A percentile compares a stretch with the other conserved stretches of the same genome.
Conservation (phyloP, 2,797 vertebrate genomes). For the Gambusia yucatana region DNA sequence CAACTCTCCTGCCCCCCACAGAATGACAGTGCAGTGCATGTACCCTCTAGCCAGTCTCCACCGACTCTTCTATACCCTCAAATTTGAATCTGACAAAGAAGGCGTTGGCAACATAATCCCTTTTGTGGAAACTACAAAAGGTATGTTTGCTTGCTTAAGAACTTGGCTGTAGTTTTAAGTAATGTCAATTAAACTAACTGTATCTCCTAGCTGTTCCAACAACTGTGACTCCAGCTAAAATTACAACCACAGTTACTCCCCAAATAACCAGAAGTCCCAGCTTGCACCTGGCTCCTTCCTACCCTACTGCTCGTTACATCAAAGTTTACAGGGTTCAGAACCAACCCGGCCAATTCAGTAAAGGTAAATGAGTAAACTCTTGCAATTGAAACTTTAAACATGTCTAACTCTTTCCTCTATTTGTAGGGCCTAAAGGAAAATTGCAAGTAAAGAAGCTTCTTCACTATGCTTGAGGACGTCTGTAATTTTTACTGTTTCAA, state of each 20-base stretch:
- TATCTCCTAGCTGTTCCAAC: not conserved
- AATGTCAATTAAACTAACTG: not conserved
- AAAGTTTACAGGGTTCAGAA: not conserved
- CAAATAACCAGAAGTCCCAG: accelerated
- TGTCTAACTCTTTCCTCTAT: not conserved
- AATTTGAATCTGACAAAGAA: constrained; percentile 56
- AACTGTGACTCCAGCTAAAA: not conserved
- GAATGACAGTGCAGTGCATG: constrained; percentile 76
- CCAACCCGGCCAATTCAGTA: accelerated
- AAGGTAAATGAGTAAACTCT: constrained; percentile 17
- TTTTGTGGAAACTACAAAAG: not conserved
- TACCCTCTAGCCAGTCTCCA: constrained; percentile 73
- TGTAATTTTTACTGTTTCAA: too few relatives aligned
- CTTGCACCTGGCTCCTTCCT: not conserved
- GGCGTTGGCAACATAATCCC: constrained; percentile 58
- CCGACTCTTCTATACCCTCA: constrained; percentile 57
- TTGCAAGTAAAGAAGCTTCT: not conserved
- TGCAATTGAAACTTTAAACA: not conserved
- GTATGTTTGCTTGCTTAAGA: constrained; percentile 10
- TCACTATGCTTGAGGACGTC: not conserved
- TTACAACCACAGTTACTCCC: not conserved
- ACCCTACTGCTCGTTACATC: constrained; percentile 25
- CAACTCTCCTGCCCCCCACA: constrained; percentile 31
- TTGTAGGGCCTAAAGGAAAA: not conserved
- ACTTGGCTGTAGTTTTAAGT: not conserved